Conservation (phyloP, 2,888 invertebrate genomes). For the Mallateleia sp. region DNA sequence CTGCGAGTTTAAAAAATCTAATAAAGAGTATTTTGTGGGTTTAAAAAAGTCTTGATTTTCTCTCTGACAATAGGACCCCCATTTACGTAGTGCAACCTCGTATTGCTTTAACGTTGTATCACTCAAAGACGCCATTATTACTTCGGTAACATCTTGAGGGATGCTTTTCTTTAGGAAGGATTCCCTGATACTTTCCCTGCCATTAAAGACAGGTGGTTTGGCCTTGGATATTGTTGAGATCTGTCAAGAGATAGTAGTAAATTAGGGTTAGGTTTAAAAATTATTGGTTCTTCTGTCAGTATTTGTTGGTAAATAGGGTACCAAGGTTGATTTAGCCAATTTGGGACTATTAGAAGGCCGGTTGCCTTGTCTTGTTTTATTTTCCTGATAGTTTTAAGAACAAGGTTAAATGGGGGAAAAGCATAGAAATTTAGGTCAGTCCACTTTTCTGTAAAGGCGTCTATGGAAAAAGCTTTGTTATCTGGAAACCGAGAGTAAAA, state of each 20-base stretch:
- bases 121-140: slow-evolving; percentile 14
- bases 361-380: slow-evolving; percentile 62
- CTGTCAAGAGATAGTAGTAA: slow-evolving; percentile 59
- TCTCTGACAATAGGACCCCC: slow-evolving; percentile 21
- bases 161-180: slow-evolving; percentile 33
- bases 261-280: slow-evolving; percentile 33
- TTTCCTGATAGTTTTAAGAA: slow-evolving; percentile 69
- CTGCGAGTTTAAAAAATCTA: slow-evolving; percentile 2
- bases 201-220: slow-evolving; percentile 48
- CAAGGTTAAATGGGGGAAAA: slow-evolving; percentile 77
- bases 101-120: slow-evolving; percentile 33
- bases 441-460: slow-evolving; percentile 70
- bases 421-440: slow-evolving; percentile 73
- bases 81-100: background rate
- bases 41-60: slow-evolving; percentile 16
- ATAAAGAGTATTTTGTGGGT: background rate
- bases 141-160: background rate
- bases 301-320: slow-evolving; percentile 42
- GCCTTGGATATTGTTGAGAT: slow-evolving; percentile 40
- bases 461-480: slow-evolving; percentile 36
- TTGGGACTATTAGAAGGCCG: slow-evolving; percentile 56
- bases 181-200: slow-evolving; percentile 65
- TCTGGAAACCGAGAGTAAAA: slow-evolving; percentile 56
- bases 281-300: slow-evolving; percentile 18
- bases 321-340: slow-evolving; percentile 59